Evolutionary conservation across 1,140 invertebrate species (phyloP).

Genomic region (Chlorops oryzae): DNA sequence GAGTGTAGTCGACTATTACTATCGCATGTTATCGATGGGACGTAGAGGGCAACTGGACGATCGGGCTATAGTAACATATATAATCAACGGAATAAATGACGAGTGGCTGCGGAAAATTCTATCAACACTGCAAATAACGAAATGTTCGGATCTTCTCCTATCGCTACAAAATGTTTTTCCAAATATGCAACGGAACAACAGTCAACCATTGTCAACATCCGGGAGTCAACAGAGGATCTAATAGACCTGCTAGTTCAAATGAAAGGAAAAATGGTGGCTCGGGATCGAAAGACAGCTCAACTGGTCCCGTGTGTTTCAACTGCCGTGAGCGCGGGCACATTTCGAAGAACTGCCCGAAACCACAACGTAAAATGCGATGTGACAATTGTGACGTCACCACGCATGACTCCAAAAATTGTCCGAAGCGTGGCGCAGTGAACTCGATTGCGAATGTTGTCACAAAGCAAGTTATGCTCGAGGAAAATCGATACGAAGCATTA

Average conservation of each 20-base stretch:
- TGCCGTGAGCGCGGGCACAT: slow-evolving; percentile 8
- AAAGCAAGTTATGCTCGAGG: neutral
- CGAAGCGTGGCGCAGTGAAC: neutral
- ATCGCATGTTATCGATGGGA: neutral
- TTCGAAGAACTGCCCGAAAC: slow-evolving; percentile 7
- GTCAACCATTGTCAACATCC: neutral
- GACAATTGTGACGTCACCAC: slow-evolving; percentile 3
- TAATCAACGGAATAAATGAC: slow-evolving; percentile 5
- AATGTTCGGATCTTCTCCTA: too few species aligned
- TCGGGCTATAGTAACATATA: neutral
- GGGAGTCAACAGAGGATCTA: neutral
- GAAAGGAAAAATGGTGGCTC: neutral
- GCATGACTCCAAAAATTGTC: slow-evolving; percentile 1
- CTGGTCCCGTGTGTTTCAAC: slow-evolving; percentile 6
- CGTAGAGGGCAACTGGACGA: neutral
- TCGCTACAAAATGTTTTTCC: neutral
- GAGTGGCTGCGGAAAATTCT: slow-evolving; percentile 1
- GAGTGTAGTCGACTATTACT: slow-evolving; percentile 1
- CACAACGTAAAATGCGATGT: slow-evolving; percentile 3
- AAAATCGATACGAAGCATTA: too few species aligned
- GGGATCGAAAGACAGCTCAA: neutral
- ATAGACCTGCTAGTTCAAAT: neutral
- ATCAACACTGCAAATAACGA: too few species aligned
- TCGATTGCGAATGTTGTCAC: neutral
- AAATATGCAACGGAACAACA: neutral